A percentile compares a stretch with the other conserved stretches of the same genome.
phyloP scores from a whole-genome alignment of 2,888 invertebrate genomes.

The Gryllus longicercus region DNA sequence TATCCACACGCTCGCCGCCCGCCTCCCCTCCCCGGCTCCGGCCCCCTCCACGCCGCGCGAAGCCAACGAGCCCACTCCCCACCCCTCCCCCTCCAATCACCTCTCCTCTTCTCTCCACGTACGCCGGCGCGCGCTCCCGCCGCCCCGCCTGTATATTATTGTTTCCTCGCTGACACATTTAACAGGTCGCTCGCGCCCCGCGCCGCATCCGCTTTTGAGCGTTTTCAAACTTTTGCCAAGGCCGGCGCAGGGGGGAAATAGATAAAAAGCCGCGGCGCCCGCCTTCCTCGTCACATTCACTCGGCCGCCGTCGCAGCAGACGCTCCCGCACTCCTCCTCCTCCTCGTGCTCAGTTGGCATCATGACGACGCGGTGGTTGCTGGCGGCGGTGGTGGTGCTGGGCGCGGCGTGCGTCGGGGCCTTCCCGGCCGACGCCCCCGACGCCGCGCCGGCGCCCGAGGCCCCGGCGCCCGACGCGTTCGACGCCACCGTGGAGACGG shows the following conservation, averaged over 20 bases:
- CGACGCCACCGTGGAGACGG: conserved; percentile 58
- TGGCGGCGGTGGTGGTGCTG: background rate
- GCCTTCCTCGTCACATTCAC: conserved; percentile 5
- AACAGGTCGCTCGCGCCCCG: background rate
- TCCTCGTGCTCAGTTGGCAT: background rate
- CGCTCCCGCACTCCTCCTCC: background rate
- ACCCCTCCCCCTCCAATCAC: conserved; percentile 11
- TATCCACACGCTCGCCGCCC: background rate
- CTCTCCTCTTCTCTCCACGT: background rate
- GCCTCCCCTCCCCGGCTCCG: background rate
- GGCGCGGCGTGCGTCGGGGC: background rate
- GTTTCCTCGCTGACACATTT: conserved; percentile 24
- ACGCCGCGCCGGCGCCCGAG: background rate
- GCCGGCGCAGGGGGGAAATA: background rate
- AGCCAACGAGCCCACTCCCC: background rate
- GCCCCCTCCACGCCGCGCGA: background rate
- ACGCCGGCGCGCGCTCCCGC: too few relatives aligned
- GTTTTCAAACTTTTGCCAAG: conserved; percentile 29
- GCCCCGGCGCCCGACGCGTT: conserved; percentile 45
- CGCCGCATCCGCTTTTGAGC: conserved; percentile 20
- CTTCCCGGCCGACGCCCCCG: conserved; percentile 18
- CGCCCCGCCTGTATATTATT: background rate
- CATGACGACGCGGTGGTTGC: conserved; percentile 19
- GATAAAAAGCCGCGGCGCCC: conserved; percentile 19
- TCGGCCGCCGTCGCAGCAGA: background rate